phyloP scores from a whole-genome alignment of 2,113 vertebrate genomes.

The Alectura lathami region DNA sequence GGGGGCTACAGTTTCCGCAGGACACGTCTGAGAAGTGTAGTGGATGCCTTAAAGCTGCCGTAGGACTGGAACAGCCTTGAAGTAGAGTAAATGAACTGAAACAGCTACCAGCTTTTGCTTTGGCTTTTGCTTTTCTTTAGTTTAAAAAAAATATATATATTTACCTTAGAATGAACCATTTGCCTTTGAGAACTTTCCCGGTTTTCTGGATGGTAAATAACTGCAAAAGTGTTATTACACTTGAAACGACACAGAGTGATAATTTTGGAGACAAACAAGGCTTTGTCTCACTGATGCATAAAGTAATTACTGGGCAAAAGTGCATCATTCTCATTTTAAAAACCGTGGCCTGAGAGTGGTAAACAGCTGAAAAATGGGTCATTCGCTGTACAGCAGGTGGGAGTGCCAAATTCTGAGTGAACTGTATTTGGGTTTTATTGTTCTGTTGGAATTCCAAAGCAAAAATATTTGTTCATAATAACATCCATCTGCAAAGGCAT shows the following conservation, averaged over 20 bases:
- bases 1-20: neutral
- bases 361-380: constrained; percentile 54
- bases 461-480: constrained; percentile 22
- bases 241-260: constrained; percentile 6
- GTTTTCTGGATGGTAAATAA: neutral
- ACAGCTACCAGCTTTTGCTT: neutral
- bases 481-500: constrained; percentile 1
- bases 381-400: constrained; percentile 14
- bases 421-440: neutral
- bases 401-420: constrained; percentile 25
- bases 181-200: constrained; percentile 46
- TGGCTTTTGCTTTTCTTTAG: neutral
- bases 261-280: constrained; percentile 55
- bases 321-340: constrained; percentile 35
- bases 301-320: constrained; percentile 62
- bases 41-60: neutral
- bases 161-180: neutral
- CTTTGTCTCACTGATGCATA: constrained; percentile 57
- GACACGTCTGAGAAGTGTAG: neutral
- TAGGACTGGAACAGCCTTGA: neutral
- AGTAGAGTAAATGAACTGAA: neutral
- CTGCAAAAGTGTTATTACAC: constrained; percentile 26
- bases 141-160: too few species aligned
- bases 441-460: constrained; percentile 24
- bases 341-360: neutral